Evolutionary conservation across 2,797 vertebrate genomes (phyloP).

Genomic region (Dipus sagitta): DNA sequence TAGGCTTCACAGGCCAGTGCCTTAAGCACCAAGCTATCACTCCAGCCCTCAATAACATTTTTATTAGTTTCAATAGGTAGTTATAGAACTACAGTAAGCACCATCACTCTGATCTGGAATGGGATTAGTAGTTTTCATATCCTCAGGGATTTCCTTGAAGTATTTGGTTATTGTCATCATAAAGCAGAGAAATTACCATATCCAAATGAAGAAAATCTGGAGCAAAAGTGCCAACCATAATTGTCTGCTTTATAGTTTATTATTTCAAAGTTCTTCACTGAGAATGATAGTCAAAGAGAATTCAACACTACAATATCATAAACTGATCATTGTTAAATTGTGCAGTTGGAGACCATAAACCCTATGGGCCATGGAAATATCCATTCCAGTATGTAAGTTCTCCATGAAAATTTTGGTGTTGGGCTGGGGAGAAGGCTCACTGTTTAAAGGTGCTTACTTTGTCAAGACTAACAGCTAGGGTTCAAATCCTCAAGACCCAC

Average conservation of each 20-base stretch:
- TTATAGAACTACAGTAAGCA: constrained; percentile 44
- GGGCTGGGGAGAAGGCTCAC: no score
- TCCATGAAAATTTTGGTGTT: no score
- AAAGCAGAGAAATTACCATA: constrained; percentile 61
- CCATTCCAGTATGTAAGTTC: constrained; percentile 24
- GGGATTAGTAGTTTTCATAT: constrained; percentile 39
- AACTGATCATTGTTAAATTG: constrained; percentile 45
- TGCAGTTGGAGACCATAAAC: not conserved
- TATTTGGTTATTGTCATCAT: constrained; percentile 45
- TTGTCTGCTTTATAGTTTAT: constrained; percentile 53
- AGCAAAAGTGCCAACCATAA: constrained; percentile 23
- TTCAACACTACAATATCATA: constrained; percentile 7
- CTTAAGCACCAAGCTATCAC: no score
- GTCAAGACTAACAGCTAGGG: no score
- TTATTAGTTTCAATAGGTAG: not conserved
- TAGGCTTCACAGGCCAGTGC: no score
- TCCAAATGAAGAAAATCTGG: no score
- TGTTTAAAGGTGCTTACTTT: no score
- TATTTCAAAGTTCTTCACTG: constrained; percentile 61
- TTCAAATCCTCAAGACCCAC: no score
- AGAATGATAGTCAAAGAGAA: constrained; percentile 58
- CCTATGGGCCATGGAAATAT: constrained; percentile 10
- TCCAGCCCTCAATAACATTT: no score
- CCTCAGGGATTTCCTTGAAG: constrained; percentile 27
- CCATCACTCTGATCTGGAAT: constrained; percentile 43